Evolutionary conservation across 2,797 vertebrate genomes (phyloP).

Genomic region (Myotis myotis): DNA sequence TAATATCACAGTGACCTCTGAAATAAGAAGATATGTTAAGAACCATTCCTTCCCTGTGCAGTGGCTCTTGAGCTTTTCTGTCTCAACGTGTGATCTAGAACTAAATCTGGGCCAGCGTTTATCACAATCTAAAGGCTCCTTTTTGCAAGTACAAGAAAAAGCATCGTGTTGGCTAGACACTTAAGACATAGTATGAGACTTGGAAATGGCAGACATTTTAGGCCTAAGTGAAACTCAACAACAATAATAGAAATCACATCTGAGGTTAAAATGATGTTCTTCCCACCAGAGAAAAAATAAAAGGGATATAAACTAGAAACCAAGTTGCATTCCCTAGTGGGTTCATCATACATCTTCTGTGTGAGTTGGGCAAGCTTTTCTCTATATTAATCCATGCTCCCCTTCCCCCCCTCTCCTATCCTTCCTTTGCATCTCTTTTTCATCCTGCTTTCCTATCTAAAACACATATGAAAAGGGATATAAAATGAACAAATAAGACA

Average conservation of each 20-base stretch:
- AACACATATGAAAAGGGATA: neutral
- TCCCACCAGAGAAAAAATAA: neutral
- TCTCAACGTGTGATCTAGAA: neutral
- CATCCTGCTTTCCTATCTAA: neutral
- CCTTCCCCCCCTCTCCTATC: accelerated
- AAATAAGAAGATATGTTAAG: neutral
- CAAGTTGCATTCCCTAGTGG: neutral
- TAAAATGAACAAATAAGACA: neutral
- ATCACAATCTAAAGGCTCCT: neutral
- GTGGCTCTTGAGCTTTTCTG: neutral
- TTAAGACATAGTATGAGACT: neutral
- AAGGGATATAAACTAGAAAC: neutral
- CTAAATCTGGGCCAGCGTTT: neutral
- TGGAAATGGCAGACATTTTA: neutral
- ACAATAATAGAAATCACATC: neutral
- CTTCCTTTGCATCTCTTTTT: neutral
- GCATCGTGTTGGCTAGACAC: neutral
- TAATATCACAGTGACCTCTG: neutral
- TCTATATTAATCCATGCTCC: neutral
- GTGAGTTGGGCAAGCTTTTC: neutral
- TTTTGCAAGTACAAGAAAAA: neutral
- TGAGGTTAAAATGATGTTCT: neutral
- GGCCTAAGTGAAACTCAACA: neutral
- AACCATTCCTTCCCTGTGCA: neutral
- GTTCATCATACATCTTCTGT: neutral